phyloP scores from a whole-genome alignment of 2,113 vertebrate genomes.

The Toxotes chatareus region DNA sequence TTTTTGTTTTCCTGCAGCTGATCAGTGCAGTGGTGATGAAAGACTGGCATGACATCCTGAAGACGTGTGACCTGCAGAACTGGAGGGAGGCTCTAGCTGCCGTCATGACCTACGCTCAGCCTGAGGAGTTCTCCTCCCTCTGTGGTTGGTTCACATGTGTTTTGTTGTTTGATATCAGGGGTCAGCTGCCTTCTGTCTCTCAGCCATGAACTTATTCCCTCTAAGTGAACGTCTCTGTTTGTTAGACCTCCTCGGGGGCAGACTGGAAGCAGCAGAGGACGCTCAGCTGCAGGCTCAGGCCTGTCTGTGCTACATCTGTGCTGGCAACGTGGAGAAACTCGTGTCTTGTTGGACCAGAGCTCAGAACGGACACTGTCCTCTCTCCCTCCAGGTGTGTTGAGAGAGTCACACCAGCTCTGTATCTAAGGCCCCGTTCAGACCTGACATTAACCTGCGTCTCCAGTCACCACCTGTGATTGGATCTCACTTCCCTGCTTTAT shows the following conservation, averaged over 20 bases:
- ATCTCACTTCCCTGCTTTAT: too few species aligned
- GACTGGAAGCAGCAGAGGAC: slow-evolving; percentile 90
- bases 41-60: slow-evolving; percentile 94
- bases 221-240: background rate
- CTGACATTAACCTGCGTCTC: too few species aligned
- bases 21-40: slow-evolving; percentile 96
- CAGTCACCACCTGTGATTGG: too few species aligned
- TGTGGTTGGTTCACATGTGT: slow-evolving; percentile 87
- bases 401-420: background rate
- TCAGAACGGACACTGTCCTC: slow-evolving; percentile 86
- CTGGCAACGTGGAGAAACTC: slow-evolving; percentile 94
- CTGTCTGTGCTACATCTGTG: slow-evolving; percentile 96
- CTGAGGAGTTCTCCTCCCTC: slow-evolving; percentile 93
- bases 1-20: slow-evolving; percentile 81
- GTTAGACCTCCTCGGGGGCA: slow-evolving; percentile 90
- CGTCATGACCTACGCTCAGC: slow-evolving; percentile 92
- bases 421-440: background rate
- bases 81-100: slow-evolving; percentile 97
- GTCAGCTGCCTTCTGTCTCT: background rate
- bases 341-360: slow-evolving; percentile 93
- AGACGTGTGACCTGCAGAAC: slow-evolving; percentile 93
- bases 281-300: slow-evolving; percentile 88
- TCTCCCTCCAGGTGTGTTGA: slow-evolving; percentile 91
- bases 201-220: background rate
- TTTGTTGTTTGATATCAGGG: too few species aligned